Evolutionary conservation across 2,888 invertebrate genomes (phyloP).

Genomic region (Agrilus biguttatus): DNA sequence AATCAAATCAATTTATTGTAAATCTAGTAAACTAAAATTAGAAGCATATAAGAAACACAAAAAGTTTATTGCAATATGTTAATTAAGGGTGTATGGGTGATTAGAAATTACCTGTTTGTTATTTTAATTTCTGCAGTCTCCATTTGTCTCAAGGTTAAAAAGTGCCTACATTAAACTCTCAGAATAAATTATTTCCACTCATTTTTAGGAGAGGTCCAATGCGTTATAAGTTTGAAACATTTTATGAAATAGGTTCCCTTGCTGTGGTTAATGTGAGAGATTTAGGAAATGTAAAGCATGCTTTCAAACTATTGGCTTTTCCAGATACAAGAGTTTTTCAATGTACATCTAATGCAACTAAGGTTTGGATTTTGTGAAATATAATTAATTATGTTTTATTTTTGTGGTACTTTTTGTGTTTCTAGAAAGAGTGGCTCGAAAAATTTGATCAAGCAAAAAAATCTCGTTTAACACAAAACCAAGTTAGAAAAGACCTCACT

Average conservation of each 20-base stretch:
- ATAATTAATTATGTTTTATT: constrained; percentile 1
- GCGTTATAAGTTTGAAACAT: constrained; percentile 68
- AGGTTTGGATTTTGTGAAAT: constrained; percentile 15
- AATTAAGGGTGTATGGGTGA: too few relatives aligned
- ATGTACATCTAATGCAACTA: constrained; percentile 57
- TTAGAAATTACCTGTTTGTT: too few relatives aligned
- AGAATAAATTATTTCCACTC: too few relatives aligned
- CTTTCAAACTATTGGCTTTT: constrained; percentile 87
- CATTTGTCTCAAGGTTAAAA: too few relatives aligned
- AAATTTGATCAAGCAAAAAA: constrained; percentile 85
- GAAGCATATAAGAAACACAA: too few relatives aligned
- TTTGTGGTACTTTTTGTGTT: constrained; percentile 9
- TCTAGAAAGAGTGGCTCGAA: constrained; percentile 82
- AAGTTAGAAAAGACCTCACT: constrained; percentile 29
- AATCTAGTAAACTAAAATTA: too few relatives aligned
- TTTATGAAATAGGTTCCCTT: constrained; percentile 75
- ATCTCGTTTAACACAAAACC: constrained; percentile 51
- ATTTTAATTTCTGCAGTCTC: too few relatives aligned
- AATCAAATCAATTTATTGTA: too few relatives aligned
- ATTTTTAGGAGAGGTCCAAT: constrained; percentile 50
- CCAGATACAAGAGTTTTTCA: constrained; percentile 88
- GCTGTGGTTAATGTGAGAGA: constrained; percentile 91
- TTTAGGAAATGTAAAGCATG: constrained; percentile 77
- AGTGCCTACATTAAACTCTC: too few relatives aligned
- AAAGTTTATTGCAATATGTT: too few relatives aligned